Conservation (phyloP, 2,113 vertebrate genomes). For the Microtus richardsoni region DNA sequence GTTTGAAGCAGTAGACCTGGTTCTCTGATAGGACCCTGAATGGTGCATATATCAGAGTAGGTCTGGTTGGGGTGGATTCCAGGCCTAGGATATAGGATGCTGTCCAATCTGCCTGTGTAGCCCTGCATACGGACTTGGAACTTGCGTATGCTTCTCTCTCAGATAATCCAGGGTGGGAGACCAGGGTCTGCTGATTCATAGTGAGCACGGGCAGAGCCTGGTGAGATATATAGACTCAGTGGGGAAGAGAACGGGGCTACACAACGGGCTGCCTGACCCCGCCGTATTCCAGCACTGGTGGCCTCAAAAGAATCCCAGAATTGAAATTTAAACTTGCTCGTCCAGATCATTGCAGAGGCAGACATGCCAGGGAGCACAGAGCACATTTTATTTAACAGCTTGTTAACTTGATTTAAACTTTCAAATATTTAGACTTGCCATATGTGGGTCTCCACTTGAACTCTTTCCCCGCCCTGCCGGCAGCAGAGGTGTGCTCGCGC, state of each 20-base stretch:
- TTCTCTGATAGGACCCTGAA: slow-evolving; percentile 15
- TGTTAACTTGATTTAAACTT: slow-evolving; percentile 58
- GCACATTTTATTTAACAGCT: slow-evolving; percentile 59
- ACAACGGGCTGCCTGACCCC: not conserved
- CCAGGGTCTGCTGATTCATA: not conserved
- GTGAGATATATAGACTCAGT: not conserved
- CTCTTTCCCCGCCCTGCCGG: not conserved
- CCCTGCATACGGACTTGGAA: not conserved
- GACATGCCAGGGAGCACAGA: slow-evolving; percentile 19
- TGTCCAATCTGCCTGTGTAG: not conserved
- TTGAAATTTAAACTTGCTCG: slow-evolving; percentile 23
- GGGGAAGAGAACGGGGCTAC: not conserved
- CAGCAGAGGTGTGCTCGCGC: not conserved
- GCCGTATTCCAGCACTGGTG: not conserved
- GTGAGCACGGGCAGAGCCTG: not conserved
- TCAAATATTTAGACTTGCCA: slow-evolving; percentile 63
- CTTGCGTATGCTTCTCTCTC: not conserved
- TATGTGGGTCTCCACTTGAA: slow-evolving; percentile 31
- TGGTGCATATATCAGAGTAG: not conserved
- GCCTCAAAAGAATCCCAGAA: not conserved
- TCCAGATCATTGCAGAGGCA: slow-evolving; percentile 1
- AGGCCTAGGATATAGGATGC: not conserved
- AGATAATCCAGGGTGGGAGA: not conserved
- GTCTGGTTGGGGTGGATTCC: not conserved
- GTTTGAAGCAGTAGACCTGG: not conserved